Evolutionary conservation across 2,888 invertebrate species (phyloP), one percentile per base, ranked within the genome.

Genomic region (Mechanitis messenoides): DNA sequence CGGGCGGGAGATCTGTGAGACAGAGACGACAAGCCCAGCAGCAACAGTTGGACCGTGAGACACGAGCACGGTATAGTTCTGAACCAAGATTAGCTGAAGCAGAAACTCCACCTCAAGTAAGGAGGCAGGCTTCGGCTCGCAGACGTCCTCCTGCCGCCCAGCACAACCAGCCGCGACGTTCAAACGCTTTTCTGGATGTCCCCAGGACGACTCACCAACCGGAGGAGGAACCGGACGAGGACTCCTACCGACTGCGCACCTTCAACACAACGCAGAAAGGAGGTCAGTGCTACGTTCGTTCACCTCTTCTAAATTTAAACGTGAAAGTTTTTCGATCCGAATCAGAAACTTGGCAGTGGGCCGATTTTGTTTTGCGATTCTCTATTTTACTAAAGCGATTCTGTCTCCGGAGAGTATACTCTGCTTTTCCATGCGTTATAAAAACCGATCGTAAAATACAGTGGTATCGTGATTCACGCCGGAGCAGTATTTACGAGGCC

Each of bases 181-280:
- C 93, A 70, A 92, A 93, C 68, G 93, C 94, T 56, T 94, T 94
- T 84, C 87, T 94, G 66, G 94, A 94, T 77, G 94, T 95, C 33
- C 94, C 94, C 0, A 77, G 78, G 64, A 73, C 73, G 50, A 69
- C 80, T 3, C 78, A 80, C 60, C 88, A 86, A 59, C 78, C 85
- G 1, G 91, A 91, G 53, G 91, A 92, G 35, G 92, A 93, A 68
- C 94, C 94, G 59, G 96, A 96, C 75, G 96, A 96, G 76, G 96
- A 97, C 84, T 94, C 95, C 68, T 97, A 97, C 88, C 92, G 97
- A 69, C 93, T 98, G 75, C 92, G 98, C 75, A 96, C 97, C 71
- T 98, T 98, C 91, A 96, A 96, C 88, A 95, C 95, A 87, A 95
- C 97, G 74, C 93, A 95, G 74, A 98, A 98, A 93, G 96, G 96